Evolutionary conservation across 2,113 vertebrate species (phyloP).

Genomic region (Lanius ludovicianus): DNA sequence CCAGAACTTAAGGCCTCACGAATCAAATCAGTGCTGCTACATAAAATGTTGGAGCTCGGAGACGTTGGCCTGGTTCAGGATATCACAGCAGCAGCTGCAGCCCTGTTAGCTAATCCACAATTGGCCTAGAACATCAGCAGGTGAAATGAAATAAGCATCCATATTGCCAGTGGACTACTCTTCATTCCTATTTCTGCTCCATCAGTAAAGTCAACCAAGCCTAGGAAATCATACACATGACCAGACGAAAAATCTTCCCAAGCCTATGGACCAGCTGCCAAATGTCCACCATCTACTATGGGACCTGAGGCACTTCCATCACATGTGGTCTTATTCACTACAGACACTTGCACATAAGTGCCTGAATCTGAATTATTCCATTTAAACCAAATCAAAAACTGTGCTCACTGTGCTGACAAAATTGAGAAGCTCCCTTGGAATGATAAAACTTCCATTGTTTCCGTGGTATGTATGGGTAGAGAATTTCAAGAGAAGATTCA

Average conservation of each 20-base stretch:
- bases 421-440: background rate
- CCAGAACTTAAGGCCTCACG: background rate
- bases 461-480: background rate
- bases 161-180: rapidly evolving
- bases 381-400: background rate
- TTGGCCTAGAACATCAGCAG: background rate
- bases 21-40: background rate
- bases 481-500: background rate
- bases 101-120: background rate
- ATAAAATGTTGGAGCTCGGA: background rate
- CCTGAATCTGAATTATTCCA: background rate
- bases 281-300: background rate
- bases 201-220: background rate
- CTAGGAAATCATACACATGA: background rate
- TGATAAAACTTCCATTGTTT: background rate
- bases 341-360: background rate
- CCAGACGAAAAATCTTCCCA: background rate
- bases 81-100: background rate
- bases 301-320: background rate
- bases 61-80: background rate
- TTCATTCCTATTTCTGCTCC: background rate
- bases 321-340: background rate
- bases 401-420: background rate
- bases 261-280: background rate
- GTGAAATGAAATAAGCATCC: background rate